Evolutionary conservation across 30 jellyfish, hydroid and myxozoan genomes (phyloP).

Genomic region (Pseudorhiza aurosa): DNA sequence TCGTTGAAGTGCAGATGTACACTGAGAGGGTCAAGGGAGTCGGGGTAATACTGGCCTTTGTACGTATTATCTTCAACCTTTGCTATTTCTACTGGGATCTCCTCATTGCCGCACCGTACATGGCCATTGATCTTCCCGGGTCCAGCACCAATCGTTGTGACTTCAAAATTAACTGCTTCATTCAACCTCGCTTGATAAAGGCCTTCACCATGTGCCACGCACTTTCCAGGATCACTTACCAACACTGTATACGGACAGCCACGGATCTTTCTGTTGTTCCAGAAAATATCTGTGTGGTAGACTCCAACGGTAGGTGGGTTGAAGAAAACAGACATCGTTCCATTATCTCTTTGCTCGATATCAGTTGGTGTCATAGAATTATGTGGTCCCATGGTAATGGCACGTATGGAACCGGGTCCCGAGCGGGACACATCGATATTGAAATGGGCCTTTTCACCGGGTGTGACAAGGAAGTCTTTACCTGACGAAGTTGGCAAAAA

Average conservation of each 20-base stretch:
- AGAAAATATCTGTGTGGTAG: conserved; percentile 69
- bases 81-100: conserved; percentile 65
- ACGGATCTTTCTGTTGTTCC: conserved; percentile 81
- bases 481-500: too few species aligned
- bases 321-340: conserved; percentile 61
- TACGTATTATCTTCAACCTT: conserved; percentile 56
- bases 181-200: conserved; percentile 82
- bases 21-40: conserved; percentile 47
- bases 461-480: conserved; percentile 70
- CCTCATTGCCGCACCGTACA: conserved; percentile 60
- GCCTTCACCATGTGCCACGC: conserved; percentile 92
- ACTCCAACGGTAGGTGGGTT: conserved; percentile 86
- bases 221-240: conserved; percentile 86
- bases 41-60: conserved; percentile 75
- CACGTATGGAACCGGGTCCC: conserved; percentile 82
- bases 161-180: conserved; percentile 81
- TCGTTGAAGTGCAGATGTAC: conserved; percentile 69
- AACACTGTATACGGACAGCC: conserved; percentile 90
- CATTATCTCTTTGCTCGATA: conserved; percentile 68
- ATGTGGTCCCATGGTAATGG: conserved; percentile 90
- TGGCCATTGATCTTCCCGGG: conserved; percentile 85
- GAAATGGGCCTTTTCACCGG: conserved; percentile 68
- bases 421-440: conserved; percentile 83
- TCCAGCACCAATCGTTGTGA: conserved; percentile 94
- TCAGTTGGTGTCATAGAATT: conserved; percentile 62